Base-by-base conservation (phyloP, 2,113 vertebrate genomes). In the Oncorhynchus tshawytscha region DNA sequence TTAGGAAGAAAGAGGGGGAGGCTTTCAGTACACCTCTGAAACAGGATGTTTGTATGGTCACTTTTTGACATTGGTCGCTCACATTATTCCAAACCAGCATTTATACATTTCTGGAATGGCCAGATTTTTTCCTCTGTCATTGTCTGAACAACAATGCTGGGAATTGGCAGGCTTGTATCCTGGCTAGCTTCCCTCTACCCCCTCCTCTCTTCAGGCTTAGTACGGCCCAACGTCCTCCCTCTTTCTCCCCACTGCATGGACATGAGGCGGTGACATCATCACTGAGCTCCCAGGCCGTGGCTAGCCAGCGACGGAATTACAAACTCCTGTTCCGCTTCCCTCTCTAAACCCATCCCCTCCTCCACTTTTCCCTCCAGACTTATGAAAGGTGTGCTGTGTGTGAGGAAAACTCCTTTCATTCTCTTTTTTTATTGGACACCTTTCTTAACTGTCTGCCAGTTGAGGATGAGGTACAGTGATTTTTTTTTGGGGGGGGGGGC, bases 231-330 rank as follows among this genome's bases (percentile, higher is more conserved):
- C 74, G 82, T 78, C 83, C 69, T 69, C 54, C 34, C 20, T 69
- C 24, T 68, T 54, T 62, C 69, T 73, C 51, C 66, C 77, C 49
- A 73, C 83, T 65, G 24, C 62, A 94, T 95, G 94, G 92, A 94
- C 95, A 95, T 94, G 49, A 68, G 67, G 16, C 13, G 81, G 93
- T 96, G 95, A 96, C 95, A 94, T 97, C 95, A 96, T 91, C 80
- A 80, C 68, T 54, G 78, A 4, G 78, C 83, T 49, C 85, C 69
- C 82, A 3, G 39, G n/a, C 31, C 83, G 80, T 84, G 91, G 89
- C 86, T 79, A 89, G 91, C 88, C 89, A 87, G 89, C 71, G 92
- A 84, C 91, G 91, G 87, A 93, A 92, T 94, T 94, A 89, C 94
- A 89, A 87, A 85, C 87, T 72, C 65, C 25, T 69, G 27, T 74